Evolutionary conservation across 2,113 vertebrate species (phyloP), one percentile per base, ranked within the genome.

Genomic region (Pelecanoides urinatrix): DNA sequence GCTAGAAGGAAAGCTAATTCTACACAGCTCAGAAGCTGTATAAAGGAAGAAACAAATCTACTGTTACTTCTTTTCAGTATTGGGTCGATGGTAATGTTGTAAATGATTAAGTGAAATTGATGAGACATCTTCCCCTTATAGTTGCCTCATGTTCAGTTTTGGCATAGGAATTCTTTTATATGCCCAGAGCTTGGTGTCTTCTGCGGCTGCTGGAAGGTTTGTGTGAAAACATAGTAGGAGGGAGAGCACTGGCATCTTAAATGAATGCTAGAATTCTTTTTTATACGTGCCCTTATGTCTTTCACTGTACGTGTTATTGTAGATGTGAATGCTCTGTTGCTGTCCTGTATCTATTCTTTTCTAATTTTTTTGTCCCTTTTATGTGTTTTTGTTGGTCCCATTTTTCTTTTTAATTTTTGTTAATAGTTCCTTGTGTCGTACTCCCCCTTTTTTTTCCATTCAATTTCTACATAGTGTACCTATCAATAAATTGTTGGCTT

Each of bases 171-270:
- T 93, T 76, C 78, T 86, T 90, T 96, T 86, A 52, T 79, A 45
- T 90, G 94, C 95, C 86, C 82, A 90, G 88, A 94, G 88, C 88
- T 92, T 94, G 85, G 77, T 89, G 38, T 95, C 91, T 95, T 81
- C 74, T 94, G 84, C 81, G 92, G 73, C 93, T 96, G 56, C 91
- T 94, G 91, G 86, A 96, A 78, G 29, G 30, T 90, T 93, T 91
- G 81, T 88, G 74, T 92, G 96, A 91, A 97, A 97, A 97, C 93
- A 94, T 50, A 92, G 96, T 94, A 53, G 93, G 94, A 96, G 93
- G 93, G 74, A 94, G 80, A 91, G 84, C 74, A 52, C 45, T 89
- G 77, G 45, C 75, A 68, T 88, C 84, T 88, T 52, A 88, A 94
- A 72, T 79, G 77, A 91, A 65, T 81, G 67, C 56, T 68, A 32